Conservation (phyloP, 2,888 invertebrate species). For the Gibbula magus region DNA sequence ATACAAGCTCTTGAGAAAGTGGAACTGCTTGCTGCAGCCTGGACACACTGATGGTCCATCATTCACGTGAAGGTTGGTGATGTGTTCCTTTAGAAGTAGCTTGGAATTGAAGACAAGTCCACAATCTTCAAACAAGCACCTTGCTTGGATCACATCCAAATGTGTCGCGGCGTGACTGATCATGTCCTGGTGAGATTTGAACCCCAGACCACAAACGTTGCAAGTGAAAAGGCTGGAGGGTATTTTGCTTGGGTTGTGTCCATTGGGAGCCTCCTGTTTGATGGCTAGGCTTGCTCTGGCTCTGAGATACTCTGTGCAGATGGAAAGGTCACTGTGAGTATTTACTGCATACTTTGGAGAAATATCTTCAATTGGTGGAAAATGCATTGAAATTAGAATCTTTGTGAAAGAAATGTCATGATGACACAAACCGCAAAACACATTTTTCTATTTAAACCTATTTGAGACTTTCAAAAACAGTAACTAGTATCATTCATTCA, state of each 20-base stretch:
- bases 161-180: neutral
- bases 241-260: too few species aligned
- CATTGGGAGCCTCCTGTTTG: neutral
- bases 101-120: neutral
- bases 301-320: slow-evolving; percentile 1
- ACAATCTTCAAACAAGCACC: neutral
- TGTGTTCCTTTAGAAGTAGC: neutral
- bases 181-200: neutral
- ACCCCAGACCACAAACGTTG: neutral
- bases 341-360: neutral
- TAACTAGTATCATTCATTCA: too few species aligned
- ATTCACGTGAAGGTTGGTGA: neutral
- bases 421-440: too few species aligned
- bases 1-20: neutral
- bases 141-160: neutral
- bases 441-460: too few species aligned
- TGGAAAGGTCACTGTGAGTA: slow-evolving; percentile 12
- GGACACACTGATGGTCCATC: neutral
- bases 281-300: neutral
- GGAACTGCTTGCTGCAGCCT: slow-evolving; percentile 4
- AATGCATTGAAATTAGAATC: too few species aligned
- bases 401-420: too few species aligned
- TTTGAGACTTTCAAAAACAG: too few species aligned
- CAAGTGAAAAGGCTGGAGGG: neutral
- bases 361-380: neutral